phyloP scores from a whole-genome alignment of 1,140 invertebrate species.

The Heliothis virescens region DNA sequence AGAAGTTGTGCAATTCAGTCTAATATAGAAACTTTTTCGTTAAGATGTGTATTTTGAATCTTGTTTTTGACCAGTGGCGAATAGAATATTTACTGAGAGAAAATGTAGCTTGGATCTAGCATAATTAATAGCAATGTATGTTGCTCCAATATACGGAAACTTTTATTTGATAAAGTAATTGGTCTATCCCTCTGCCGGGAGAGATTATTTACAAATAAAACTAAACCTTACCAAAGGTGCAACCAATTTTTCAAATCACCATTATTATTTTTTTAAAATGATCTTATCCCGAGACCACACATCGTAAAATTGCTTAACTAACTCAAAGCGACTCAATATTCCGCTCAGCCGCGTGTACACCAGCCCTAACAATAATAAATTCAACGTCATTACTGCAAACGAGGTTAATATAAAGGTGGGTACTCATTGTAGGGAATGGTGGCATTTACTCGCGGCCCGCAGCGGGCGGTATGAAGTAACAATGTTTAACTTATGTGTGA shows the following conservation, averaged over 20 bases:
- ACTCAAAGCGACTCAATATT: slow-evolving; percentile 17
- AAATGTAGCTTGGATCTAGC: too few species aligned
- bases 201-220: too few species aligned
- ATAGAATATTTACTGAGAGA: too few species aligned
- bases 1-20: neutral
- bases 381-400: slow-evolving; percentile 49
- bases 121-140: too few species aligned
- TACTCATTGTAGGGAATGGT: slow-evolving; percentile 49
- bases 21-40: too few species aligned
- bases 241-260: too few species aligned
- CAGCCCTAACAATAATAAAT: slow-evolving; percentile 49
- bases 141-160: too few species aligned
- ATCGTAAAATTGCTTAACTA: slow-evolving; percentile 15
- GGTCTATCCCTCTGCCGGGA: too few species aligned
- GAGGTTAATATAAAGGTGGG: slow-evolving; percentile 54
- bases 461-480: slow-evolving; percentile 34
- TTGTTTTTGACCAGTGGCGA: too few species aligned
- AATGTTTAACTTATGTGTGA: slow-evolving; percentile 42
- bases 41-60: too few species aligned
- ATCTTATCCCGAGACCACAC: slow-evolving; percentile 2
- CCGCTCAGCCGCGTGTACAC: slow-evolving; percentile 28
- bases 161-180: too few species aligned
- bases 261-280: neutral
- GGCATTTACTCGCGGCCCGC: slow-evolving; percentile 47
- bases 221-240: too few species aligned